A percentile compares a stretch with the other conserved stretches of the same genome.
Evolutionary conservation across 2,888 invertebrate genomes (phyloP).

Genomic region (Diaphora mendica): DNA sequence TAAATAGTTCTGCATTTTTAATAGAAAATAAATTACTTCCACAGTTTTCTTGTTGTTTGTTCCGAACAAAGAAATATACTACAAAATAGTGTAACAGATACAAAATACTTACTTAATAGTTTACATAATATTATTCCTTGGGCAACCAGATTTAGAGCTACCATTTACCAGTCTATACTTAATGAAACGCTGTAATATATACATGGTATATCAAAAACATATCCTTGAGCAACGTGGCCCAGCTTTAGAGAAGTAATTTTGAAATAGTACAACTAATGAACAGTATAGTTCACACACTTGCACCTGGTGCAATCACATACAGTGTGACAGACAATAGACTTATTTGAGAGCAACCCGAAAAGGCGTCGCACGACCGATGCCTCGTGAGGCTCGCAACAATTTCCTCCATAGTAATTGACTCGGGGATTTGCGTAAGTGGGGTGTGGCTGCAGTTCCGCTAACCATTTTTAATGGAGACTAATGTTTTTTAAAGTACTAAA

Average conservation of each 20-base stretch:
- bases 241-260: neutral
- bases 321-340: slow-evolving; percentile 68
- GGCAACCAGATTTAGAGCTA: neutral
- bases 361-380: slow-evolving; percentile 70
- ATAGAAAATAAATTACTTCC: too few relatives aligned
- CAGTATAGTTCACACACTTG: slow-evolving; percentile 33
- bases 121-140: neutral
- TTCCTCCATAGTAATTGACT: slow-evolving; percentile 80
- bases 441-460: slow-evolving; percentile 45
- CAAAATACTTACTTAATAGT: neutral
- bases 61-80: too few relatives aligned
- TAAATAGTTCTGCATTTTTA: too few relatives aligned
- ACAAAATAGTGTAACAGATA: neutral
- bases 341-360: slow-evolving; percentile 69
- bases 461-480: slow-evolving; percentile 43
- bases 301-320: slow-evolving; percentile 23
- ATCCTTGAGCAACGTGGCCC: neutral
- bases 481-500: slow-evolving; percentile 9
- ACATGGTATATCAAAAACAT: neutral
- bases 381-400: slow-evolving; percentile 66
- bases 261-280: slow-evolving; percentile 12
- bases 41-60: too few relatives aligned
- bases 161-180: neutral
- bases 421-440: slow-evolving; percentile 75
- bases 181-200: neutral